Percentiles rank a stretch among this genome's conserved stretches.
phyloP scores from a whole-genome alignment of 53 echinoderm and acorn worm genomes.

The Arbacia lixula region DNA sequence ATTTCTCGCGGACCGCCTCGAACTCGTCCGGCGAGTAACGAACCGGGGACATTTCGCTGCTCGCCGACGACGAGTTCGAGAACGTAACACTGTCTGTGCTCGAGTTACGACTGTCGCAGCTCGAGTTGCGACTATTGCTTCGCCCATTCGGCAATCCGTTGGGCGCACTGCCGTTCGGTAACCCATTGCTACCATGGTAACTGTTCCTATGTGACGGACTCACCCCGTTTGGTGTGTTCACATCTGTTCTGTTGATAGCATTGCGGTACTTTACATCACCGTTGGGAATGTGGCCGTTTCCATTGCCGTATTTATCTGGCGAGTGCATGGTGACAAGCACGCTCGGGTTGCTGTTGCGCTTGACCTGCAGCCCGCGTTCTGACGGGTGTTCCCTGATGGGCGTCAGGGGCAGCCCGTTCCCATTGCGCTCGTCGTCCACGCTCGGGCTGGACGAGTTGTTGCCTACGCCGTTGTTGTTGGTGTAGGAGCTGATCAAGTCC shows the following conservation, averaged over 20 bases:
- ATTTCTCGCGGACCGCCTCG: conserved; percentile 52
- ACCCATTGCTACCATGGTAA: background rate
- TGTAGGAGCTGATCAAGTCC: conserved; percentile 13
- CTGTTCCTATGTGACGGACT: conserved; percentile 18
- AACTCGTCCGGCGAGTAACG: conserved; percentile 60
- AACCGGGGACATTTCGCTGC: conserved; percentile 54
- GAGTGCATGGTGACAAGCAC: conserved; percentile 36
- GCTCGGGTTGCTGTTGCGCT: conserved; percentile 24
- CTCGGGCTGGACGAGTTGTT: background rate
- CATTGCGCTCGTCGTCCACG: conserved; percentile 38
- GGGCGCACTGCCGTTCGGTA: conserved; percentile 2
- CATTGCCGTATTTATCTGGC: conserved; percentile 20
- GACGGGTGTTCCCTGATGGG: conserved; percentile 50
- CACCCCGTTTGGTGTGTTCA: background rate
- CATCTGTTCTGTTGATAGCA: background rate
- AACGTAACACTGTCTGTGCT: conserved; percentile 8
- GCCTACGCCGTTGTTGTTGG: background rate
- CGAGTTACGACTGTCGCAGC: conserved; percentile 23
- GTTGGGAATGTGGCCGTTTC: conserved; percentile 7
- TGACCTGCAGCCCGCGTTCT: background rate
- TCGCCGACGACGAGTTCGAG: conserved; percentile 39
- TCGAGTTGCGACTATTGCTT: conserved; percentile 19
- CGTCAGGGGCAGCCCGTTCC: conserved; percentile 28
- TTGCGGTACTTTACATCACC: conserved; percentile 30
- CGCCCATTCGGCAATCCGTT: conserved; percentile 2